Percentiles rank a stretch among this genome's conserved stretches.
Conservation (phyloP, 2,888 invertebrate species). For the Xylota segnis region DNA sequence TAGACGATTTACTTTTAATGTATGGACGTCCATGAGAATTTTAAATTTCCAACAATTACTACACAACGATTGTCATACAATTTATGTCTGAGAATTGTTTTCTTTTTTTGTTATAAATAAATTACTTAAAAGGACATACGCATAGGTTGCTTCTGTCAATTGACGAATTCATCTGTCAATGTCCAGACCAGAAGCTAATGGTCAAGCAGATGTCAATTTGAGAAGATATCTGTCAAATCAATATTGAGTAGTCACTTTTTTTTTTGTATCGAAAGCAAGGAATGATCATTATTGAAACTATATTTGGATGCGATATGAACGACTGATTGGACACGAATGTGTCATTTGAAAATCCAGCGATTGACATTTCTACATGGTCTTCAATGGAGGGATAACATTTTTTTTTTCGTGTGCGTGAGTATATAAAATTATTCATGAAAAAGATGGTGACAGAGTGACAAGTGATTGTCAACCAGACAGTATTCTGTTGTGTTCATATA, state of each 20-base stretch:
- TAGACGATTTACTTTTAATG: slow-evolving; percentile 50
- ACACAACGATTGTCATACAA: slow-evolving; percentile 28
- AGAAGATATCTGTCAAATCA: slow-evolving; percentile 53
- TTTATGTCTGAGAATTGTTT: slow-evolving; percentile 20
- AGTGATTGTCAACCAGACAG: not conserved
- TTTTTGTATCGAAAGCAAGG: not conserved
- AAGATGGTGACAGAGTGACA: not conserved
- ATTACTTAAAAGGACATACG: not conserved
- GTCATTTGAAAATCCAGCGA: slow-evolving; percentile 6
- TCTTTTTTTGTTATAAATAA: slow-evolving; percentile 10
- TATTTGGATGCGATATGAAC: slow-evolving; percentile 11
- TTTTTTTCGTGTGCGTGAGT: not conserved
- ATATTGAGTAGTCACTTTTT: not conserved
- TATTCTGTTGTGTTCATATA: too few relatives aligned
- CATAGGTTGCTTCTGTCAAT: slow-evolving; percentile 16
- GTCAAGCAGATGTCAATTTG: slow-evolving; percentile 41
- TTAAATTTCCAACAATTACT: slow-evolving; percentile 43
- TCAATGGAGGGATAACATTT: not conserved
- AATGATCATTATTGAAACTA: not conserved
- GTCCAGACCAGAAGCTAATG: slow-evolving; percentile 42
- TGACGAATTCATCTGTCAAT: slow-evolving; percentile 49
- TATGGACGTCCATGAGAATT: slow-evolving; percentile 12
- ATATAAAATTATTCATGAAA: not conserved
- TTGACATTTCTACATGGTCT: slow-evolving; percentile 1
- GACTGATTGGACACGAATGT: slow-evolving; percentile 22